Conservation (phyloP, 2,113 vertebrate species). For the Equus quagga region DNA sequence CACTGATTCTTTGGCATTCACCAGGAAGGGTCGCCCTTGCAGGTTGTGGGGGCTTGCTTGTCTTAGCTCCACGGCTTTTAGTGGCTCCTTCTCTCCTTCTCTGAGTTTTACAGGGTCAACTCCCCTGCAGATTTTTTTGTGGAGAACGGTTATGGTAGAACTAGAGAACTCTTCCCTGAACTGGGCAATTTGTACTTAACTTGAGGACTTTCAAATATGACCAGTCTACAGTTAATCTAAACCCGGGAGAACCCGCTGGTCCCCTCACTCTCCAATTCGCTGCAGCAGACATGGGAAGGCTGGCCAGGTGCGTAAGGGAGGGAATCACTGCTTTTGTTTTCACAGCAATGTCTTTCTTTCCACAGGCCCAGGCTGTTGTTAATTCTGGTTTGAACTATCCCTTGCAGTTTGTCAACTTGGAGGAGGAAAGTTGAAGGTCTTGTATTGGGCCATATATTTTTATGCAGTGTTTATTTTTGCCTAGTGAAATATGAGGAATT, state of each 20-base stretch:
- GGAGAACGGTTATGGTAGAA: neutral
- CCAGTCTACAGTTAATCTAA: neutral
- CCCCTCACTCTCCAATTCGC: neutral
- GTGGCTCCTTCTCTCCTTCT: neutral
- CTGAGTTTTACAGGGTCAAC: neutral
- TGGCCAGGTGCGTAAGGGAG: fast-evolving
- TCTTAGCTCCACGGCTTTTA: neutral
- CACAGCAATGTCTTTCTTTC: neutral
- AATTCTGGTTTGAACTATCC: neutral
- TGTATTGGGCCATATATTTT: neutral
- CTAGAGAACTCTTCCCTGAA: neutral
- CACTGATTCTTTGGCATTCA: constrained; percentile 55
- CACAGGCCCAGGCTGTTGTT: neutral
- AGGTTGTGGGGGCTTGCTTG: neutral
- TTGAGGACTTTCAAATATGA: neutral
- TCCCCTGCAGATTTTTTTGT: neutral
- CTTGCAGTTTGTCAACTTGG: neutral
- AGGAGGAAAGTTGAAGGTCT: constrained; percentile 1
- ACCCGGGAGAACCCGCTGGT: fast-evolving
- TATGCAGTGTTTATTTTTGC: neutral
- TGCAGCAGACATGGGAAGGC: neutral
- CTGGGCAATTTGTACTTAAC: neutral
- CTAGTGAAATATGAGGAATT: neutral
- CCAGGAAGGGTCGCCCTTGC: neutral
- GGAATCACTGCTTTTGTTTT: neutral